phyloP scores from a whole-genome alignment of 2,113 vertebrate genomes.

The Poecilia latipinna region DNA sequence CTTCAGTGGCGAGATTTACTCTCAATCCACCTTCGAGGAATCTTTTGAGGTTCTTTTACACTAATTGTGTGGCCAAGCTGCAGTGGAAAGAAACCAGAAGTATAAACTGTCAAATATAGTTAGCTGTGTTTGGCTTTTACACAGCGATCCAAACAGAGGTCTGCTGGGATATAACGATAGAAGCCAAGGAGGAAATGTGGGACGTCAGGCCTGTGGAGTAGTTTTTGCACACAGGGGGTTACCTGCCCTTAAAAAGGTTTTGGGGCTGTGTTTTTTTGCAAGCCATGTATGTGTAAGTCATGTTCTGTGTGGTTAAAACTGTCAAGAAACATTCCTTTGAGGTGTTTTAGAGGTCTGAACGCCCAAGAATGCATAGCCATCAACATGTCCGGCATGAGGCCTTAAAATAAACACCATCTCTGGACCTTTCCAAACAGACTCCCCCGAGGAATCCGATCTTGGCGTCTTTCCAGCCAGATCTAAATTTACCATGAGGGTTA shows the following conservation, averaged over 20 bases:
- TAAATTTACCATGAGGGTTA: constrained; percentile 61
- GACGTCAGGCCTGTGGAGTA: constrained; percentile 3
- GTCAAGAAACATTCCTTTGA: constrained; percentile 30
- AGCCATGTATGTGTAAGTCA: constrained; percentile 16
- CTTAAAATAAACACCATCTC: constrained; percentile 72
- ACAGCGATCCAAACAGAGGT: constrained; percentile 21
- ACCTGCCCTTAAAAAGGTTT: constrained; percentile 21
- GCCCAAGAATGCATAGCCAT: constrained; percentile 53
- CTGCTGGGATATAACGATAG: constrained; percentile 3
- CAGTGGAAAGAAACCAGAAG: constrained; percentile 41
- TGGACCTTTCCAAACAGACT: constrained; percentile 64
- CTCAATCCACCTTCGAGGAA: constrained; percentile 10
- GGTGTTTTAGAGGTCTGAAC: constrained; percentile 39
- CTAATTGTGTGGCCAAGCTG: constrained; percentile 38
- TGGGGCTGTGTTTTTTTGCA: not conserved
- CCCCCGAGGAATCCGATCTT: constrained; percentile 64
- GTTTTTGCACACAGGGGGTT: constrained; percentile 11
- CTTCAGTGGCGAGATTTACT: constrained; percentile 35
- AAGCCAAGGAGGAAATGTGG: constrained; percentile 13
- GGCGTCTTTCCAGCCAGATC: constrained; percentile 62
- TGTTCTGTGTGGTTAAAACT: constrained; percentile 16
- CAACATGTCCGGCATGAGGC: constrained; percentile 57
- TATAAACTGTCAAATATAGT: constrained; percentile 46
- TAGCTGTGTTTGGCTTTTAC: constrained; percentile 31
- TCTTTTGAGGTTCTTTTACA: constrained; percentile 33